Percentiles rank a stretch among this genome's conserved stretches.
Evolutionary conservation across 2,113 vertebrate species (phyloP).

Genomic region (Hyperopisus bebe): DNA sequence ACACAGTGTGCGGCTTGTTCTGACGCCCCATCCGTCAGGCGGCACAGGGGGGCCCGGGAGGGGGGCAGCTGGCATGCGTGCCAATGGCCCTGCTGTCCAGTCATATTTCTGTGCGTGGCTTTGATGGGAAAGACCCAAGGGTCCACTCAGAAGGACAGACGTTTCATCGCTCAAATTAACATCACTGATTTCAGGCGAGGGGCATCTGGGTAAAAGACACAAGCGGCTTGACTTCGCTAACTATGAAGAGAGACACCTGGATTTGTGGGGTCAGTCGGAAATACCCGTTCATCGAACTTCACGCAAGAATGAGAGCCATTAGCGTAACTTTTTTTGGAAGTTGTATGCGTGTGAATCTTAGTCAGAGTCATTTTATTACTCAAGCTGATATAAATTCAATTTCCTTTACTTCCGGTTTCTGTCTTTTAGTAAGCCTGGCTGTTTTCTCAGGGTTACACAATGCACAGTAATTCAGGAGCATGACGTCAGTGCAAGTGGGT

Average conservation of each 20-base stretch:
- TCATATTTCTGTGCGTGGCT: background rate
- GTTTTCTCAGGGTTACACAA: background rate
- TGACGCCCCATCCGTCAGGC: background rate
- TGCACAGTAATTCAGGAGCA: background rate
- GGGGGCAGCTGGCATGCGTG: background rate
- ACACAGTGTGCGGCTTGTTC: background rate
- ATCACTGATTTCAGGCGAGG: background rate
- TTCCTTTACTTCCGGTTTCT: background rate
- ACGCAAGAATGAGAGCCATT: background rate
- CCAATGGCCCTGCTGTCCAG: background rate
- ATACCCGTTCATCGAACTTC: background rate
- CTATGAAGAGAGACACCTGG: background rate
- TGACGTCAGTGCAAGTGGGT: slow-evolving; percentile 2
- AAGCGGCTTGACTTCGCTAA: background rate
- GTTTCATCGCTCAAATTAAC: slow-evolving; percentile 1
- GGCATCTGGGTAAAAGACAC: background rate
- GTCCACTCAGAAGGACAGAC: background rate
- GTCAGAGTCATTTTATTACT: background rate
- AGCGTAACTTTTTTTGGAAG: background rate
- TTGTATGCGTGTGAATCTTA: background rate
- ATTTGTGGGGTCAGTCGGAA: background rate
- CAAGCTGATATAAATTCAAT: background rate
- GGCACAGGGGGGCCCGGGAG: background rate
- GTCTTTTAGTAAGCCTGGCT: background rate
- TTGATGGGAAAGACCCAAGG: background rate